Conservation (phyloP, 35 echinoderm and acorn worm genomes). For the Apostichopus japonicus region DNA sequence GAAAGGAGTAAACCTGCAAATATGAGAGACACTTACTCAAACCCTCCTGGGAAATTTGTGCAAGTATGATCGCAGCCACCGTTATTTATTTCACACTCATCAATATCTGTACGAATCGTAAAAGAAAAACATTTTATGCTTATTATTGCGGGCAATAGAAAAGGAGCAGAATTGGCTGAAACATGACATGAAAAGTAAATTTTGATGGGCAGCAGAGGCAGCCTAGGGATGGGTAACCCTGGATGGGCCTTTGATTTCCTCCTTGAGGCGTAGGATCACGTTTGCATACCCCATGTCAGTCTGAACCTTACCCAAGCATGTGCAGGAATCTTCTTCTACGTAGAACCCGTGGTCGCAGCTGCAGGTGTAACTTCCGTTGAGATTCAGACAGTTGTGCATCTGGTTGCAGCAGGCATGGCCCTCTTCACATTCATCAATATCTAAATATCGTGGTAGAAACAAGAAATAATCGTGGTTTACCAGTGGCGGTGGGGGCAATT, state of each 20-base stretch:
- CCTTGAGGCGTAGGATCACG: too few species aligned
- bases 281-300: too few species aligned
- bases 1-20: too few species aligned
- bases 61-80: constrained; percentile 89
- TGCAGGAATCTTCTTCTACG: constrained; percentile 87
- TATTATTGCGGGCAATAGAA: too few species aligned
- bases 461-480: not conserved
- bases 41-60: constrained; percentile 68
- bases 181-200: too few species aligned
- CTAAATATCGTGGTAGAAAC: constrained; percentile 45
- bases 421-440: constrained; percentile 89
- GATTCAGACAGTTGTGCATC: constrained; percentile 94
- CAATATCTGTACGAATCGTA: constrained; percentile 64
- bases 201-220: too few species aligned
- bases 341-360: constrained; percentile 93
- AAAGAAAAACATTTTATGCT: not conserved
- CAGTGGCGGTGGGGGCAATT: not conserved
- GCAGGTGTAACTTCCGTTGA: constrained; percentile 88
- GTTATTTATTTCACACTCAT: constrained; percentile 90
- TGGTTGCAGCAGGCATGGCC: constrained; percentile 93
- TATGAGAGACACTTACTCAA: not conserved
- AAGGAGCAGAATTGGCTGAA: too few species aligned
- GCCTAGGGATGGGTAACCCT: too few species aligned
- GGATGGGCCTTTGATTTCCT: too few species aligned
- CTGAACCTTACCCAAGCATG: constrained; percentile 76